A percentile compares a stretch with the other conserved stretches of the same genome.
These are phyloP conservation scores for Calycopis cecrops DNA, from an alignment of 1,140 invertebrate genomes.

Conservation along the genomic window DNA sequence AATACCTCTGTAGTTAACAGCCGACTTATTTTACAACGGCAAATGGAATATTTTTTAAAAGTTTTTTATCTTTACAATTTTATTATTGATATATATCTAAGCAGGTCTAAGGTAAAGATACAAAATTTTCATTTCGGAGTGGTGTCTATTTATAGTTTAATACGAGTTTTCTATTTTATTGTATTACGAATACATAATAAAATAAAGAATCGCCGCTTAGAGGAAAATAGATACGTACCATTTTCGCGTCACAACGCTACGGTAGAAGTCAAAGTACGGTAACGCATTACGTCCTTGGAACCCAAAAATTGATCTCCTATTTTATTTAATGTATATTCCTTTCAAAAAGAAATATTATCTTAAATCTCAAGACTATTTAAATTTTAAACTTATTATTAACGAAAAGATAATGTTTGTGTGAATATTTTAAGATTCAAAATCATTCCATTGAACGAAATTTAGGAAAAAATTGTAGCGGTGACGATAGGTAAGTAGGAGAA, in stretches of 20 bases:
- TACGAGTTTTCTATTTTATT: constrained; percentile 56
- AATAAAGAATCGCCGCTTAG: constrained; percentile 36
- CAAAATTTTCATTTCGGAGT: constrained; percentile 58
- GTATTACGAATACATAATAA: constrained; percentile 45
- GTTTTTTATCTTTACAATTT: constrained; percentile 67
- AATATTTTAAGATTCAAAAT: constrained; percentile 21
- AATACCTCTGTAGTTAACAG: constrained; percentile 59
- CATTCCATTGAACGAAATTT: constrained; percentile 61
- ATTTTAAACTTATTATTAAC: background rate
- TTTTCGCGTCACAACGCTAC: constrained; percentile 34
- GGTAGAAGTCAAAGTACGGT: background rate
- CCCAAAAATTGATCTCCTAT: constrained; percentile 5
- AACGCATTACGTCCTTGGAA: background rate
- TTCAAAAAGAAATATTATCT: constrained; percentile 8
- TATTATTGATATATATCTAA: constrained; percentile 50
- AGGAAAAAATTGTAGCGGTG: constrained; percentile 68
- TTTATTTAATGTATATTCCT: background rate
- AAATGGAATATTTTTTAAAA: constrained; percentile 73
- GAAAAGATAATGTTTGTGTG: constrained; percentile 6
- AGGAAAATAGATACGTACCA: constrained; percentile 30
- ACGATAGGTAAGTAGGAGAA: constrained; percentile 68
- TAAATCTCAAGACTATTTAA: constrained; percentile 1
- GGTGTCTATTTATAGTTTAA: constrained; percentile 58
- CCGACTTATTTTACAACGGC: constrained; percentile 58
- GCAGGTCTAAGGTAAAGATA: constrained; percentile 63